Conservation (phyloP, 2,113 vertebrate genomes). For the Columba janthina region DNA sequence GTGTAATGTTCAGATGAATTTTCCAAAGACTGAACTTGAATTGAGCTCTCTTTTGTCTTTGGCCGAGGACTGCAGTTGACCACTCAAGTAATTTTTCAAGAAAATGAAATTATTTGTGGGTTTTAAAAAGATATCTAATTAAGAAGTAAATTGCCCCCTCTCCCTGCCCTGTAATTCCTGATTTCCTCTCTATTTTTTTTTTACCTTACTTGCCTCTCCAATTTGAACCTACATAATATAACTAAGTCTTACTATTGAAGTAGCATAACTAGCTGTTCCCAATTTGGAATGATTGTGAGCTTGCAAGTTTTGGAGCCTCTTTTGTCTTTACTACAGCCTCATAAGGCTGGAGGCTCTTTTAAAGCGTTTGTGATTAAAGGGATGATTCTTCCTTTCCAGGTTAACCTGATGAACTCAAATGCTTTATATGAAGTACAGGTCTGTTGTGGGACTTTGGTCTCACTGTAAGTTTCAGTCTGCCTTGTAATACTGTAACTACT, state of each 20-base stretch:
- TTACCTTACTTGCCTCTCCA: neutral
- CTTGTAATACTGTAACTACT: neutral
- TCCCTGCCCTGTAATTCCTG: neutral
- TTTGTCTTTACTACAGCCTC: neutral
- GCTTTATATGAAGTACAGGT: neutral
- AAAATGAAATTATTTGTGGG: neutral
- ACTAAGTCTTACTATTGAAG: neutral
- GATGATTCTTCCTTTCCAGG: neutral
- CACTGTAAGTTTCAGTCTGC: neutral
- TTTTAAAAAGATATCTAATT: neutral
- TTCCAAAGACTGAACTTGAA: neutral
- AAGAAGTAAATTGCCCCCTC: neutral
- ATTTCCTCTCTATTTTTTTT: neutral
- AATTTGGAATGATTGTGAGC: neutral
- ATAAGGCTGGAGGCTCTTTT: neutral
- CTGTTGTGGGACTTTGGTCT: neutral
- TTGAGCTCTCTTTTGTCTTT: neutral
- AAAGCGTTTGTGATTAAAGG: neutral
- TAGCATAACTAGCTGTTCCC: neutral
- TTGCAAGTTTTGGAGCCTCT: neutral
- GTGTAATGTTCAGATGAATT: neutral
- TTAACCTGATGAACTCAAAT: neutral
- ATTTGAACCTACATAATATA: neutral
- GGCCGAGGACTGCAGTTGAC: neutral
- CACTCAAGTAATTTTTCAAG: neutral